Percentiles rank a stretch among this genome's conserved stretches.
Evolutionary conservation across 2,888 invertebrate species (phyloP).

Genomic region (Agonopterix alstromeriana): DNA sequence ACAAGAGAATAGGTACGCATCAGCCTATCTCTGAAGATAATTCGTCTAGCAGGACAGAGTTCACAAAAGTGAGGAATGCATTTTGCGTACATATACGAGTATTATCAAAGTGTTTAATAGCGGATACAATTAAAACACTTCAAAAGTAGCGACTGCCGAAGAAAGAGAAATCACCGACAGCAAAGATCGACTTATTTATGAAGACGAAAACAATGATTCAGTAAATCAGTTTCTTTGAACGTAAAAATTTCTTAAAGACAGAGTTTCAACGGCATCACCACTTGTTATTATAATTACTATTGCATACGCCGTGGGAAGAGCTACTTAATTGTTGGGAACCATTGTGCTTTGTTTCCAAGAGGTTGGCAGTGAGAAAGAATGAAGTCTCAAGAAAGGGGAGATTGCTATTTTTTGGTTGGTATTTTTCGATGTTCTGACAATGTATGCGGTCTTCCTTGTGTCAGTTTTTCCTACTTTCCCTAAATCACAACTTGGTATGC

Average conservation of each 20-base stretch:
- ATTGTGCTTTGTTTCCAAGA: constrained; percentile 39
- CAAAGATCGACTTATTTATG: constrained; percentile 16
- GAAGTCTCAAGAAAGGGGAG: constrained; percentile 32
- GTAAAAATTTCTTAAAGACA: constrained; percentile 2
- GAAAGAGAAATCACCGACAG: constrained; percentile 12
- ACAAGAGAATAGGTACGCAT: too few relatives aligned
- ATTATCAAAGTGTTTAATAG: too few relatives aligned
- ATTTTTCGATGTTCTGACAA: too few relatives aligned
- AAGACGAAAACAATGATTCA: constrained; percentile 25
- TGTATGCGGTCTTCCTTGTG: too few relatives aligned
- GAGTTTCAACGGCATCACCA: constrained; percentile 11
- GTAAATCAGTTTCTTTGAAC: constrained; percentile 31
- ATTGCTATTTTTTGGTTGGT: constrained; percentile 19
- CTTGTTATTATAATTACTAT: constrained; percentile 44
- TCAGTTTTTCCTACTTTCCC: too few relatives aligned
- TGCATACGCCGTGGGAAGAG: constrained; percentile 37
- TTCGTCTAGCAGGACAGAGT: too few relatives aligned
- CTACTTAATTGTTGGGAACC: constrained; percentile 44
- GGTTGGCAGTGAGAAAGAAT: constrained; percentile 32
- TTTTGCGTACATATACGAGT: too few relatives aligned
- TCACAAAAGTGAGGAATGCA: too few relatives aligned
- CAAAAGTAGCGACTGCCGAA: constrained; percentile 7
- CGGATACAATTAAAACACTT: too few relatives aligned
- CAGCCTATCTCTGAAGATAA: too few relatives aligned
- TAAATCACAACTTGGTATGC: too few relatives aligned